phyloP scores from a whole-genome alignment of 1,140 invertebrate species.

The Calliphora vicina region DNA sequence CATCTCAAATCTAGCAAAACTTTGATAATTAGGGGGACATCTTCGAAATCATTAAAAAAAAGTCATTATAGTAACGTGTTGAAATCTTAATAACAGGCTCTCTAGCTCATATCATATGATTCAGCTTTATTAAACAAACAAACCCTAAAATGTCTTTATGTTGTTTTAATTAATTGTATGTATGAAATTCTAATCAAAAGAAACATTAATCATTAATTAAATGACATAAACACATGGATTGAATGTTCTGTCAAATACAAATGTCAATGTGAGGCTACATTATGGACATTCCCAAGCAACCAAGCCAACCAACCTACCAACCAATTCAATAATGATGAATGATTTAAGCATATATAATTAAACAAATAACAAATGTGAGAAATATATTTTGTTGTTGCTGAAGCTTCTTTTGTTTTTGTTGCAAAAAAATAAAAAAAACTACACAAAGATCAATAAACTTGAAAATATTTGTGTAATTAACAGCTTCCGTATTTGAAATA shows the following conservation, averaged over 20 bases:
- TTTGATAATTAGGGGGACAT: too few relatives aligned
- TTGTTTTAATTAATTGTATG: constrained; percentile 1
- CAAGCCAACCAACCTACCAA: not conserved
- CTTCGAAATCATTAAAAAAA: not conserved
- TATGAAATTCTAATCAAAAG: constrained; percentile 17
- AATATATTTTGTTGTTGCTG: too few relatives aligned
- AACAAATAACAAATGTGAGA: constrained; percentile 31
- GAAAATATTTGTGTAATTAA: constrained; percentile 30
- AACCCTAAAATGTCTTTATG: constrained; percentile 22
- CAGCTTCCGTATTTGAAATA: constrained; percentile 33
- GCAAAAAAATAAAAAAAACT: too few relatives aligned
- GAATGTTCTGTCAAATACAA: constrained; percentile 37
- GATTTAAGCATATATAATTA: constrained; percentile 31
- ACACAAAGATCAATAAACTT: constrained; percentile 36
- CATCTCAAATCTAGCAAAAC: too few relatives aligned
- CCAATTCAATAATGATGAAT: constrained; percentile 31
- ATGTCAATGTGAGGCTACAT: constrained; percentile 30
- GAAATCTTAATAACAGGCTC: not conserved
- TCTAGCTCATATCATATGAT: not conserved
- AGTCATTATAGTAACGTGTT: not conserved
- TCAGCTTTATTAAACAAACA: constrained; percentile 15
- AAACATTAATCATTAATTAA: constrained; percentile 32
- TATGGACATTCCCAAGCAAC: not conserved
- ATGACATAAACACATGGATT: constrained; percentile 29
- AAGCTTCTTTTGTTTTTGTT: not conserved